phyloP scores from a whole-genome alignment of 2,797 vertebrate species.

The Acanthornis magna region DNA sequence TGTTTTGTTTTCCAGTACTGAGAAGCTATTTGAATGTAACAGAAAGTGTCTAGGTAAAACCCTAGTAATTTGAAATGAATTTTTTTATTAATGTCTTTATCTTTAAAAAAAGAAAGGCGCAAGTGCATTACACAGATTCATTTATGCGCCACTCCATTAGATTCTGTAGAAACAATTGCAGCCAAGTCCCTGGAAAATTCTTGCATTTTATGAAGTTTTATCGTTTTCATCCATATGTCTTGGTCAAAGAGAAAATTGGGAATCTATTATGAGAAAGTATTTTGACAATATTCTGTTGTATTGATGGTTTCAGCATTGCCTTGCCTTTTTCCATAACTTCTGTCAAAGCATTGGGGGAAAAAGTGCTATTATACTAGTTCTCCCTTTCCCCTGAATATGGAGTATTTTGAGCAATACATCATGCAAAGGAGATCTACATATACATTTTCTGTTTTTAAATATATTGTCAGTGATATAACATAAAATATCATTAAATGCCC shows the following conservation, averaged over 20 bases:
- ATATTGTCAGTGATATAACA: not conserved
- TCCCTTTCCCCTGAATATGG: not conserved
- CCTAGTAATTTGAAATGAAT: not conserved
- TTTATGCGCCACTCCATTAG: not conserved
- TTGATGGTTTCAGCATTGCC: not conserved
- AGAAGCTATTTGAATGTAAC: not conserved
- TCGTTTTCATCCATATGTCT: not conserved
- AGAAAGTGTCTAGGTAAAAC: not conserved
- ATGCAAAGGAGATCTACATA: not conserved
- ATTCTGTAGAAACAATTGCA: not conserved
- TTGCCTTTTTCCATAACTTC: not conserved
- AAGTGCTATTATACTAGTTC: not conserved
- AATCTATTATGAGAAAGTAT: not conserved
- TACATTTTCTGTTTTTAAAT: not conserved
- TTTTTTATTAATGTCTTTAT: not conserved
- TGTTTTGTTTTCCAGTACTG: not conserved
- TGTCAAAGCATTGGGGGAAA: not conserved
- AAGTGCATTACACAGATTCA: not conserved
- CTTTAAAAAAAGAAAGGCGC: not conserved
- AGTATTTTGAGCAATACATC: not conserved
- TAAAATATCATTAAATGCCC: not conserved
- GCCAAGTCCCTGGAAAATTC: not conserved
- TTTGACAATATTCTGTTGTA: not conserved
- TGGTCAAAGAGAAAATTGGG: not conserved
- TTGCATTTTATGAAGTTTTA: not conserved